Percentiles rank a stretch among this genome's conserved stretches.
Evolutionary conservation across 2,888 invertebrate genomes (phyloP).

Genomic region (Meiosimyza platycephala): DNA sequence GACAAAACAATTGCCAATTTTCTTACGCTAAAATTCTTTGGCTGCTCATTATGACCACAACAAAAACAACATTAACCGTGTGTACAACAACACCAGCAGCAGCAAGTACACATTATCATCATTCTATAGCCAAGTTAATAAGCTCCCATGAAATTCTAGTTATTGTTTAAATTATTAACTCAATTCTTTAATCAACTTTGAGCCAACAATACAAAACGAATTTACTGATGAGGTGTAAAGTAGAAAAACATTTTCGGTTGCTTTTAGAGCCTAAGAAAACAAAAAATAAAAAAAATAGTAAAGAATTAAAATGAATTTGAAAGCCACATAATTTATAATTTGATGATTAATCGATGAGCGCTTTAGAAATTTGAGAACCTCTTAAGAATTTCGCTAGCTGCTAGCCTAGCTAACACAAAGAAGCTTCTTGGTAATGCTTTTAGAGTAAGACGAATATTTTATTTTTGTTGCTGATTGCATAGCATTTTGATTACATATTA

Average conservation of each 20-base stretch:
- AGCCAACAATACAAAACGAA: not conserved
- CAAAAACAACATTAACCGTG: too few species aligned
- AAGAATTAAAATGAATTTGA: not conserved
- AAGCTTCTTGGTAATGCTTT: too few species aligned
- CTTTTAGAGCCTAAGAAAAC: too few species aligned
- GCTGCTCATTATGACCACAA: too few species aligned
- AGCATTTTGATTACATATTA: too few species aligned
- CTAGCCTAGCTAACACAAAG: too few species aligned
- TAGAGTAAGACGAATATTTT: too few species aligned
- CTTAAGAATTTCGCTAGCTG: too few species aligned
- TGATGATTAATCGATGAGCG: constrained; percentile 37
- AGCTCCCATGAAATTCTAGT: constrained; percentile 37
- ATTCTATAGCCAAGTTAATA: constrained; percentile 5
- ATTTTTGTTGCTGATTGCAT: too few species aligned
- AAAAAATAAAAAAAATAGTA: not conserved
- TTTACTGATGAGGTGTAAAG: not conserved
- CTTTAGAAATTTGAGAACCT: not conserved
- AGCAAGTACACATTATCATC: not conserved
- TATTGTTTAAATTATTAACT: constrained; percentile 37
- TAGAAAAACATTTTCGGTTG: not conserved
- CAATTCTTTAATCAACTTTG: not conserved
- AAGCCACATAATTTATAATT: constrained; percentile 31
- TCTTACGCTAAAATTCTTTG: not conserved
- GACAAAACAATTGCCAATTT: constrained; percentile 28
- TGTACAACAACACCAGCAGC: not conserved